phyloP scores from a whole-genome alignment of 2,113 vertebrate genomes.

The Ammodytes marinus region DNA sequence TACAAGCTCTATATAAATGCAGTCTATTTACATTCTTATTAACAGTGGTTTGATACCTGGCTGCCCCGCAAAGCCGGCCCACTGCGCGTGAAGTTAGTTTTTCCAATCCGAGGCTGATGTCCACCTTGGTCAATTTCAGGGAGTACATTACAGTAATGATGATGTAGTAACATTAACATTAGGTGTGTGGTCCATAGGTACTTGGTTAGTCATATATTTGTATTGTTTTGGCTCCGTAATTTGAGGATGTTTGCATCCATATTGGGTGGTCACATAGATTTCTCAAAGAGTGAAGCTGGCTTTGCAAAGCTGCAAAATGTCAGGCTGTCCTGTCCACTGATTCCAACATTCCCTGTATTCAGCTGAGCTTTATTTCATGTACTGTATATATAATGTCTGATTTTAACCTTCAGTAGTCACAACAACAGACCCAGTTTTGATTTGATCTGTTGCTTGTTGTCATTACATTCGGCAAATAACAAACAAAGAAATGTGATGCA shows the following conservation, averaged over 20 bases:
- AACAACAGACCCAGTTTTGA: constrained; percentile 6
- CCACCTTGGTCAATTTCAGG: not conserved
- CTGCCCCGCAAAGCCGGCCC: constrained; percentile 26
- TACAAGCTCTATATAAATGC: too few species aligned
- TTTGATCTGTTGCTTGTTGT: not conserved
- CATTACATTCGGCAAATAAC: constrained; percentile 22
- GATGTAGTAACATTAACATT: not conserved
- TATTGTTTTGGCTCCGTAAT: not conserved
- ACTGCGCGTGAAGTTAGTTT: constrained; percentile 3
- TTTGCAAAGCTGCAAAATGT: constrained; percentile 38
- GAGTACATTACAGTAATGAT: not conserved
- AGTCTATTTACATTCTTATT: constrained; percentile 1
- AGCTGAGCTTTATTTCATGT: constrained; percentile 22
- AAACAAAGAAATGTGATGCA: not conserved
- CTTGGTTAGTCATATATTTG: not conserved
- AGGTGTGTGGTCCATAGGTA: not conserved
- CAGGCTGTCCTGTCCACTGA: not conserved
- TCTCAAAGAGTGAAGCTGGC: not conserved
- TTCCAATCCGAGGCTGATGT: not conserved
- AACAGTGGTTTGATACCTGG: constrained; percentile 9
- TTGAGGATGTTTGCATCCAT: not conserved
- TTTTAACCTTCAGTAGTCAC: constrained; percentile 31
- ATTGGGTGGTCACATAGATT: not conserved
- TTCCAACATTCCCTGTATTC: constrained; percentile 14
- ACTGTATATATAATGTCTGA: constrained; percentile 28